Evolutionary conservation across 2,797 vertebrate species (phyloP).

Genomic region (Salarias fasciatus): DNA sequence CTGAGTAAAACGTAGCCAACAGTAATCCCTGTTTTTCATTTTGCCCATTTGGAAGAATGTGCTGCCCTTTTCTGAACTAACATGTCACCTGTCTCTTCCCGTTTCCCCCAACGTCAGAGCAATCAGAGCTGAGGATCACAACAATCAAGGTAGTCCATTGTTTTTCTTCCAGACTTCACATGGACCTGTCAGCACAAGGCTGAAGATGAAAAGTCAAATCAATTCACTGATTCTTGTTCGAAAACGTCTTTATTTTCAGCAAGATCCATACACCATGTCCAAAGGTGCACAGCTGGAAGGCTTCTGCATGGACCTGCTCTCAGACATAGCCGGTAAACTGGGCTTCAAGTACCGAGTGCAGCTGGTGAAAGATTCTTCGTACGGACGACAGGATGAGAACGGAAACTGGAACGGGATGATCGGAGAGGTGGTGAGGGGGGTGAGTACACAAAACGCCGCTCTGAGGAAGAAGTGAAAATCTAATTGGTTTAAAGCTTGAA

Average conservation of each 20-base stretch:
- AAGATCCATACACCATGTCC: constrained; percentile 87
- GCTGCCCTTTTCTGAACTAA: no score
- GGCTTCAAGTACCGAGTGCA: constrained; percentile 87
- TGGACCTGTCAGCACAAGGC: not conserved
- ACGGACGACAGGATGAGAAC: constrained; percentile 79
- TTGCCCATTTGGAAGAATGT: no score
- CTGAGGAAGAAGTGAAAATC: not conserved
- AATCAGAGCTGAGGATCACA: constrained; percentile 82
- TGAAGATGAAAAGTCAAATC: constrained; percentile 4
- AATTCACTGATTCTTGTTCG: not conserved
- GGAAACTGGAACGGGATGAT: constrained; percentile 92
- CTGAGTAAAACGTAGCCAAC: no score
- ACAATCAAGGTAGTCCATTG: constrained; percentile 86
- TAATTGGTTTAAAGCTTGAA: no score
- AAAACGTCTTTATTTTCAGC: constrained; percentile 62
- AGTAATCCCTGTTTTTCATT: no score
- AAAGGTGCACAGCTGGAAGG: constrained; percentile 85
- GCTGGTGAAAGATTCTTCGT: constrained; percentile 86
- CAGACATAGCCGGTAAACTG: constrained; percentile 83
- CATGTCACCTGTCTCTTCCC: no score
- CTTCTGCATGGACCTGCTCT: constrained; percentile 90
- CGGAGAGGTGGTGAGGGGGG: constrained; percentile 87
- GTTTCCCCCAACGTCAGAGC: constrained; percentile 41
- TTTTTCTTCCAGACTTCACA: not conserved
- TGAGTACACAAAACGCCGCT: constrained; percentile 63